Evolutionary conservation across 1,140 invertebrate genomes (phyloP), one percentile per base, ranked within the genome.

Genomic region (Tyrophagus putrescentiae): DNA sequence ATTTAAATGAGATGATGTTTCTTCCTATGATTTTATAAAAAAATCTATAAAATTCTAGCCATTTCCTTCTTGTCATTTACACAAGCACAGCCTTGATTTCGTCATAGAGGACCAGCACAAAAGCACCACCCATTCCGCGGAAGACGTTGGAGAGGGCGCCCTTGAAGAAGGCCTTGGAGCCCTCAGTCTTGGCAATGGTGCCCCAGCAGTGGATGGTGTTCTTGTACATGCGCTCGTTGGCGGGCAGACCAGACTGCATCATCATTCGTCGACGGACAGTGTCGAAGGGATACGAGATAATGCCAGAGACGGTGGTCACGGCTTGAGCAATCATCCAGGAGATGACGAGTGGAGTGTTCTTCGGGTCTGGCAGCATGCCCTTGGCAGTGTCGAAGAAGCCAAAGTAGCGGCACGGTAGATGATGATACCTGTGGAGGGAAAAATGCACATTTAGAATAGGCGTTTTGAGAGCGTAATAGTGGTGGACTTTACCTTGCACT

Each of bases 371-470:
- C 67, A 89, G 72, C 78, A 87, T 82, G 64, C 83, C 85, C 73
- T 85, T 88, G 59, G 84, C 81, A 36, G 90, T 94, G 75, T 96
- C 91, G 73, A 88, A 96, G 75, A 90, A 84, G 66, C 91, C 91
- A 73, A 96, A 96, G 79, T 93, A 96, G 84, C 80, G 29, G 89
- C 91, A 72, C 62, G 32, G 34, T 63, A 63, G n/a, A 63, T 63
- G 31, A 63, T 63, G 21, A 63, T 63, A 56, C 62, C 62, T 61
- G 23, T 44, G 18, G 1, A 58, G 25, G 9, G 21, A 36, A 2
- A 41, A 41, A 58, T 2, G 50, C n/a, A n/a, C 44, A 32, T 63
- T 54, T 7, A 62, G 39, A 29, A 48, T 9, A 11, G 9, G 21
- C 4, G 31, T 21, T 7, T 7, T 45, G n/a, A 44, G 32, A 3